Conservation (phyloP, 2,888 invertebrate species). For the Phortica okadai region DNA sequence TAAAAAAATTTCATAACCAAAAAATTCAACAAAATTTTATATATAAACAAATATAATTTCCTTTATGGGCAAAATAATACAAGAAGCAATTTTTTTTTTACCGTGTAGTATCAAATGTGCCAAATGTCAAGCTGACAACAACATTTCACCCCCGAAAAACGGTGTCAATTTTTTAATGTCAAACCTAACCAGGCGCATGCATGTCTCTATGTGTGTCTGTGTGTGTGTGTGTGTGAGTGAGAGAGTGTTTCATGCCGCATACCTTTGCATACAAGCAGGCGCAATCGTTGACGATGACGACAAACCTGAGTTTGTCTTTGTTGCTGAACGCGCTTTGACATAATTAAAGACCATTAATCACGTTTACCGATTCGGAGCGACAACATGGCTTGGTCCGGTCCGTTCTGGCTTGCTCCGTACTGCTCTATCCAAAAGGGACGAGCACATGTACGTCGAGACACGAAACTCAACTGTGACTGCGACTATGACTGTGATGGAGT, state of each 20-base stretch:
- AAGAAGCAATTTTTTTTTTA: neutral
- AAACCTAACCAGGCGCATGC: constrained; percentile 48
- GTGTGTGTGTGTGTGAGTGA: too few relatives aligned
- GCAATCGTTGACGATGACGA: neutral
- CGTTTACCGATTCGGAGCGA: constrained; percentile 74
- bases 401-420: too few relatives aligned
- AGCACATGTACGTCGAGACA: neutral
- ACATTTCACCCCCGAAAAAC: constrained; percentile 73
- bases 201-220: constrained; percentile 53
- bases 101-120: constrained; percentile 10
- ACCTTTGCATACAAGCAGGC: constrained; percentile 52
- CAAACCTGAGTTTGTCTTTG: constrained; percentile 31
- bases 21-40: neutral
- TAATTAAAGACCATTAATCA: constrained; percentile 77
- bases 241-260: constrained; percentile 42
- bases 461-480: neutral
- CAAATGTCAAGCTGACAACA: constrained; percentile 63
- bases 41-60: neutral
- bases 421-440: too few relatives aligned
- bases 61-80: neutral
- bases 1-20: neutral
- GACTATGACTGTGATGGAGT: neutral
- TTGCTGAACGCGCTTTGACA: constrained; percentile 67
- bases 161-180: constrained; percentile 74
- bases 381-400: constrained; percentile 6